Evolutionary conservation across 2,113 vertebrate species (phyloP).

Genomic region (Saccopteryx bilineata): DNA sequence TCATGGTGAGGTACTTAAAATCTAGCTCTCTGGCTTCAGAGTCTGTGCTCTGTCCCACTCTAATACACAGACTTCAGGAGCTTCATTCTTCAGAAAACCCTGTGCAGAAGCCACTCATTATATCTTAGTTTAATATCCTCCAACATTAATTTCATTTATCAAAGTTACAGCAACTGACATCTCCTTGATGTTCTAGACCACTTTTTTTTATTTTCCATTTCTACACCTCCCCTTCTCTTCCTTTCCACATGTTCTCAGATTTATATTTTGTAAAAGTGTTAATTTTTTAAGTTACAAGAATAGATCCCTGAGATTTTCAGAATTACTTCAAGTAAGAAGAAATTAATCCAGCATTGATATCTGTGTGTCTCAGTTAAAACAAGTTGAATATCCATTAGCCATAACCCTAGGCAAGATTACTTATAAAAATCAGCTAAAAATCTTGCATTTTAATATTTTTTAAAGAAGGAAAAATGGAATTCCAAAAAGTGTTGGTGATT

Average conservation of each 20-base stretch:
- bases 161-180: not conserved
- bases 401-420: not conserved
- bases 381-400: not conserved
- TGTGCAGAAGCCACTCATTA: not conserved
- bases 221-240: not conserved
- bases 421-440: not conserved
- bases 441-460: not conserved
- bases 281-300: not conserved
- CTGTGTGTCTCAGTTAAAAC: not conserved
- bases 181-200: not conserved
- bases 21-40: not conserved
- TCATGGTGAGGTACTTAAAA: not conserved
- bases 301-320: not conserved
- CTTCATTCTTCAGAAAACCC: not conserved
- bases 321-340: not conserved
- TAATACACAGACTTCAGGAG: not conserved
- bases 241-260: not conserved
- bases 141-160: not conserved
- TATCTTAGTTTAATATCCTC: not conserved
- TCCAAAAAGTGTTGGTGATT: not conserved
- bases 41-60: not conserved
- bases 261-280: not conserved
- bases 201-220: constrained; percentile 3
- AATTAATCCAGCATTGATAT: not conserved
- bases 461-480: not conserved